Base-by-base conservation (phyloP, 1,140 invertebrate species). In the Brachionus plicatilis region DNA sequence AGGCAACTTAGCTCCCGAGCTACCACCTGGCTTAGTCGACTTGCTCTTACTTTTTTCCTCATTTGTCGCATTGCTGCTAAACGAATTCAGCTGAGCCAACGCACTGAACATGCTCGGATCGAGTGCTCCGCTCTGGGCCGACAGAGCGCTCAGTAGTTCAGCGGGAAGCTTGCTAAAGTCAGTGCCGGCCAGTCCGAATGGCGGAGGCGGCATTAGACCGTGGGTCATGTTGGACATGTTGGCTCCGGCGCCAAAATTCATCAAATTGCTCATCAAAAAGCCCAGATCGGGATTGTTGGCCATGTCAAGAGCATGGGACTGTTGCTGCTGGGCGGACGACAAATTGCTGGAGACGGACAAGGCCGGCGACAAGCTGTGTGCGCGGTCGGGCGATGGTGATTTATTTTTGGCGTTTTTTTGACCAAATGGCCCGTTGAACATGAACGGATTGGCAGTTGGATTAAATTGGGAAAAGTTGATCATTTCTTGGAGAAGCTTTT, bases 401-500 rank as follows among this genome's bases (percentile, higher is more conserved):
- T 56, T 60, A 27, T 65, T 82, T 68, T 82, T 60, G 20, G 79
- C 20, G 29, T 33, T 43, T 60, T 45, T 82, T 82, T 53, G 43
- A 2, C 53, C 33, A 29, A 65, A 65, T 66, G 37, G 50, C n/a
- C 29, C 50, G 14, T 29, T 37, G 17, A 82, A 82, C 27, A 65
- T 37, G 45, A 60, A 65, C 12, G 65, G 79, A 82, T 60, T 60
- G 6, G 41, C 20, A 43, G 65, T 29, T 24, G 79, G 37, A 37
- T 68, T 82, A 60, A 82, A 65, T 47, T 82, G 79, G 8, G 79
- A 82, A 27, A 82, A 68, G 53, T 68, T 68, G 17, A 82, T 60
- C 79, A 82, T 82, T 68, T 82, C 79, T 82, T 82, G 50, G 8
- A 82, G 14, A 9, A 82, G 53, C 37, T 82, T 82, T n/a, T 82